These are phyloP conservation scores for Odontocerum albicorne DNA, from an alignment of 2,888 invertebrate species.

Conservation along the genomic window DNA sequence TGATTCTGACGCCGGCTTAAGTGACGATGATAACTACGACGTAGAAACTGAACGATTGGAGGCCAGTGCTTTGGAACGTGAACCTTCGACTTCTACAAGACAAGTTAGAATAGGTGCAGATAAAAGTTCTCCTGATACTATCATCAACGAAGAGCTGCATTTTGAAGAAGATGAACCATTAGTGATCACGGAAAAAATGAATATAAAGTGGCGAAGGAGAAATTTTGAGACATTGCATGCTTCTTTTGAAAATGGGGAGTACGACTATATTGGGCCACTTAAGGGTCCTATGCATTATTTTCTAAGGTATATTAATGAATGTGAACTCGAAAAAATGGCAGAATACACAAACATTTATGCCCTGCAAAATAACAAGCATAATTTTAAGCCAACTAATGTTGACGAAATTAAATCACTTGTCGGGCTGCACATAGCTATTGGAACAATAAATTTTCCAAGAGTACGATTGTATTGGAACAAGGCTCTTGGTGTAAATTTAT, in stretches of 20 bases:
- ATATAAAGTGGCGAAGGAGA: slow-evolving; percentile 1
- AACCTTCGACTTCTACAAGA: slow-evolving; percentile 7
- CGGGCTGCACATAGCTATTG: neutral
- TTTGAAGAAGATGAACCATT: slow-evolving; percentile 1
- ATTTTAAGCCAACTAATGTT: neutral
- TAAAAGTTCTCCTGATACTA: slow-evolving; percentile 2
- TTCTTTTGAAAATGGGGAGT: neutral
- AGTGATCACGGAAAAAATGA: slow-evolving; percentile 1
- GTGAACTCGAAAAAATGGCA: slow-evolving; percentile 3
- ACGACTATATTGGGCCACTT: slow-evolving; percentile 3
- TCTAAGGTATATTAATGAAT: slow-evolving; percentile 2
- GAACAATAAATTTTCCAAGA: slow-evolving; percentile 2
- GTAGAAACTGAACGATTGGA: slow-evolving; percentile 1
- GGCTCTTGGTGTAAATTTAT: neutral
- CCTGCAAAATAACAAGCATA: neutral
- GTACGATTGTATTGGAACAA: slow-evolving; percentile 6
- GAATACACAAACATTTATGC: neutral
- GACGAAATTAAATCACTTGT: neutral
- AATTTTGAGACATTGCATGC: neutral
- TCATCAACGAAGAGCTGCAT: slow-evolving; percentile 5
- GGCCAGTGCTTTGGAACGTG: slow-evolving; percentile 4
- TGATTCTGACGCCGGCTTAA: slow-evolving; percentile 4
- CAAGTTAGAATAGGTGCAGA: slow-evolving; percentile 6
- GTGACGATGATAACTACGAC: slow-evolving; percentile 6
- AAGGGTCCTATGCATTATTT: slow-evolving; percentile 2